Conservation (phyloP, 2,888 invertebrate genomes). For the Hypomecis atomaria region DNA sequence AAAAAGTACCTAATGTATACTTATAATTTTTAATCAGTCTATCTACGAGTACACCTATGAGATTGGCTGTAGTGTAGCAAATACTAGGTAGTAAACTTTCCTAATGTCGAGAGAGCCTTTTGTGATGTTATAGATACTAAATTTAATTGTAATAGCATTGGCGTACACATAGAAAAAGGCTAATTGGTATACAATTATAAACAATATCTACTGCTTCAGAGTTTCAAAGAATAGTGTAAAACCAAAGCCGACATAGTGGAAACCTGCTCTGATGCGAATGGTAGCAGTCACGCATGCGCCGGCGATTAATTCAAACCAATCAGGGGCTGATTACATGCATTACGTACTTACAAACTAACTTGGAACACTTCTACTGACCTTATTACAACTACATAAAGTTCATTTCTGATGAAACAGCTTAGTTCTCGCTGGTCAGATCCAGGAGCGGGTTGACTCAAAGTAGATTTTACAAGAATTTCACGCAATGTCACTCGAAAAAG, state of each 20-base stretch:
- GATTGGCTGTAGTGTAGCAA: no score
- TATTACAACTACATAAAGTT: constrained; percentile 50
- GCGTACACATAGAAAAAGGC: no score
- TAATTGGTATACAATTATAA: not conserved
- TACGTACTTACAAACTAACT: constrained; percentile 66
- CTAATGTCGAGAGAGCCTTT: no score
- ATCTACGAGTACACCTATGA: no score
- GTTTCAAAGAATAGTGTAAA: not conserved
- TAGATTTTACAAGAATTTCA: constrained; percentile 70
- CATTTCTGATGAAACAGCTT: not conserved
- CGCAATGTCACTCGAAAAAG: constrained; percentile 70
- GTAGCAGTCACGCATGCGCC: constrained; percentile 81
- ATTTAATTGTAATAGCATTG: no score
- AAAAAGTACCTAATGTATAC: no score
- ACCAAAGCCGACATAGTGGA: constrained; percentile 13
- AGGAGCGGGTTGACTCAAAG: constrained; percentile 63
- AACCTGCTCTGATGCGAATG: constrained; percentile 63
- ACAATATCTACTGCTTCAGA: not conserved
- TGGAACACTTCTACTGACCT: constrained; percentile 43
- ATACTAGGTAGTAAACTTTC: no score
- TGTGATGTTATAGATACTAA: no score
- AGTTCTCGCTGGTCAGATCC: not conserved
- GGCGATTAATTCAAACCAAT: constrained; percentile 83
- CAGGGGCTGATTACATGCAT: constrained; percentile 82
- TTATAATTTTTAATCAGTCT: no score